A percentile compares a stretch with the other conserved stretches of the same genome.
phyloP scores from a whole-genome alignment of 2,113 vertebrate genomes.

The Festucalex cinctus region DNA sequence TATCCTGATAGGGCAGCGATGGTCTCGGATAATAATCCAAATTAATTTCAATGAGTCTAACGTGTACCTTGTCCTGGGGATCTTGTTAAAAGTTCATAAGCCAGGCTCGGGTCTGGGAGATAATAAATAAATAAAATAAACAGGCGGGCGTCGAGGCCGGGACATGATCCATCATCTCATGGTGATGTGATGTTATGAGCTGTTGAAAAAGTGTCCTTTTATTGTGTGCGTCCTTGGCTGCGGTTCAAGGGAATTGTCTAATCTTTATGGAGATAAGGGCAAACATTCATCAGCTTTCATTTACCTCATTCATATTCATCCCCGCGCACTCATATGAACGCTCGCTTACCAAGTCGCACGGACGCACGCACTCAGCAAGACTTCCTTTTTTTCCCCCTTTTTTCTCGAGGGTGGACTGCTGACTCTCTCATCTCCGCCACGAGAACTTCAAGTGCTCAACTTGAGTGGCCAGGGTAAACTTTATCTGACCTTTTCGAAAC shows the following conservation, averaged over 20 bases:
- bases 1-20: constrained; percentile 32
- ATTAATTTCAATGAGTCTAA: constrained; percentile 61
- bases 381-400: constrained; percentile 26
- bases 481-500: constrained; percentile 35
- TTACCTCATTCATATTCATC: constrained; percentile 70
- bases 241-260: constrained; percentile 68
- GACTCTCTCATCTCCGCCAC: constrained; percentile 51
- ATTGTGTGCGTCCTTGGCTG: constrained; percentile 64
- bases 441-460: constrained; percentile 59
- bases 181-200: constrained; percentile 58
- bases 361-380: constrained; percentile 53
- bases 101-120: constrained; percentile 25
- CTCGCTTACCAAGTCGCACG: constrained; percentile 3
- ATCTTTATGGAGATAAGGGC: constrained; percentile 71
- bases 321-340: constrained; percentile 45
- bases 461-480: constrained; percentile 47
- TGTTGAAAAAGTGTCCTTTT: constrained; percentile 54
- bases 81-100: constrained; percentile 43
- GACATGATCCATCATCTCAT: constrained; percentile 32
- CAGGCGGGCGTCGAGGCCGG: constrained; percentile 11
- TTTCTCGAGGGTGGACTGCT: constrained; percentile 34
- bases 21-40: constrained; percentile 22
- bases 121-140: constrained; percentile 3
- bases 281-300: constrained; percentile 70
- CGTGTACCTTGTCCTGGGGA: constrained; percentile 43